These are phyloP conservation scores for Diadema setosum DNA, from an alignment of 35 echinoderm and acorn worm species.

Conservation along the genomic window DNA sequence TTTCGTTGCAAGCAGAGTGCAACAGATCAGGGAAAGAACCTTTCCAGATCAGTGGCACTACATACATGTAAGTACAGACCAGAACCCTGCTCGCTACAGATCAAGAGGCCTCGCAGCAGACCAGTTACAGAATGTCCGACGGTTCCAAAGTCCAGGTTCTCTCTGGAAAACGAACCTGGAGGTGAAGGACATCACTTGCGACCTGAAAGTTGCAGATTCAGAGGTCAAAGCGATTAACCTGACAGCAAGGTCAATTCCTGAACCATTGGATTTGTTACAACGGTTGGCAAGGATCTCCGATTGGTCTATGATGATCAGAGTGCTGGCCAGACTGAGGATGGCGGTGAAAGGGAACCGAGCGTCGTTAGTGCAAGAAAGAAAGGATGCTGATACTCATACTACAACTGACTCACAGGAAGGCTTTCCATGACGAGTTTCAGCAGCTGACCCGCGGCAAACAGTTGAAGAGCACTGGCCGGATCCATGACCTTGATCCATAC, in stretches of 20 bases:
- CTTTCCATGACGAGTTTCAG: neutral
- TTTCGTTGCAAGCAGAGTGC: constrained; percentile 66
- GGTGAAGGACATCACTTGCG: neutral
- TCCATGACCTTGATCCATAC: constrained; percentile 30
- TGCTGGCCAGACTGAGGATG: too few relatives aligned
- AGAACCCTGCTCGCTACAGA: constrained; percentile 51
- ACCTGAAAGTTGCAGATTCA: neutral
- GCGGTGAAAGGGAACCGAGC: too few relatives aligned
- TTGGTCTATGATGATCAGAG: too few relatives aligned
- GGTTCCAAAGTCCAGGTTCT: constrained; percentile 56
- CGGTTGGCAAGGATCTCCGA: neutral
- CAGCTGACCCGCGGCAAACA: neutral
- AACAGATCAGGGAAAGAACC: constrained; percentile 41
- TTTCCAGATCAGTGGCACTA: constrained; percentile 50
- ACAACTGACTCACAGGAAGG: neutral
- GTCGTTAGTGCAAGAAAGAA: neutral
- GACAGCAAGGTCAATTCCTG: neutral
- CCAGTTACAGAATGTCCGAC: neutral
- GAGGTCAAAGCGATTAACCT: neutral
- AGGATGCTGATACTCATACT: neutral
- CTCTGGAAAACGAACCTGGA: neutral
- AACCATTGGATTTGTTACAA: neutral
- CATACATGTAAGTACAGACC: constrained; percentile 6
- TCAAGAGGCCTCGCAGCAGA: constrained; percentile 52
- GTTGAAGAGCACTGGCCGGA: neutral